These are phyloP conservation scores for Melanotaenia boesemani DNA, from an alignment of 2,797 vertebrate species.

Conservation along the genomic window DNA sequence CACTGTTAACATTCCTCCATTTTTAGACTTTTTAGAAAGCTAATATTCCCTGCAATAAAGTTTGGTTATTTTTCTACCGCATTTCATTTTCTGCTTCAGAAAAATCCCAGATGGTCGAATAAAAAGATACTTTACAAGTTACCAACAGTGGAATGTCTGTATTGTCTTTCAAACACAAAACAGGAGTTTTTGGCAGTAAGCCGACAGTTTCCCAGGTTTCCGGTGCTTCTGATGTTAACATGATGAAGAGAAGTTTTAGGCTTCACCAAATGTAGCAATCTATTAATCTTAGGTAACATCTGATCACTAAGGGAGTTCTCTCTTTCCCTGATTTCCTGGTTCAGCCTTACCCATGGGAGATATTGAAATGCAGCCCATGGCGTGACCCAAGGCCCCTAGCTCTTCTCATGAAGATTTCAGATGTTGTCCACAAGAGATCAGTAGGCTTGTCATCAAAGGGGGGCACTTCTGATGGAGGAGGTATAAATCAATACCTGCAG, in stretches of 20 bases:
- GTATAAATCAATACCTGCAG: slow-evolving; percentile 69
- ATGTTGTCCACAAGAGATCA: slow-evolving; percentile 72
- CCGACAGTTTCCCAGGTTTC: slow-evolving; percentile 80
- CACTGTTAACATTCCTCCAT: slow-evolving; percentile 44
- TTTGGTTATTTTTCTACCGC: slow-evolving; percentile 29
- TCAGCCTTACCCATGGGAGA: slow-evolving; percentile 61
- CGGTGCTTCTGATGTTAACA: slow-evolving; percentile 60
- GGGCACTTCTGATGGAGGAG: slow-evolving; percentile 43
- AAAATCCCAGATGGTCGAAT: slow-evolving; percentile 19
- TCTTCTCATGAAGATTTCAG: slow-evolving; percentile 84
- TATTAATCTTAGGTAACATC: slow-evolving; percentile 78
- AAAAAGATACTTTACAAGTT: slow-evolving; percentile 40
- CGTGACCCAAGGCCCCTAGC: slow-evolving; percentile 42
- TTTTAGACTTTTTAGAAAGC: slow-evolving; percentile 35
- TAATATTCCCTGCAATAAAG: slow-evolving; percentile 16
- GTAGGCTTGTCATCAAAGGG: slow-evolving; percentile 57
- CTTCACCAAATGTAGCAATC: slow-evolving; percentile 72
- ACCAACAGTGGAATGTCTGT: slow-evolving; percentile 34
- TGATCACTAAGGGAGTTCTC: slow-evolving; percentile 66
- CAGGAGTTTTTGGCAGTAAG: slow-evolving; percentile 68
- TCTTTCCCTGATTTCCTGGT: slow-evolving; percentile 71
- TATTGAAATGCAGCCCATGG: slow-evolving; percentile 52
- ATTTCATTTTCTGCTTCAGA: slow-evolving; percentile 32
- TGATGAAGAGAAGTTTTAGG: slow-evolving; percentile 52
- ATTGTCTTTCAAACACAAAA: slow-evolving; percentile 65